Conservation (phyloP, 1,140 invertebrate species). For the Caenorhabditis elegans region DNA sequence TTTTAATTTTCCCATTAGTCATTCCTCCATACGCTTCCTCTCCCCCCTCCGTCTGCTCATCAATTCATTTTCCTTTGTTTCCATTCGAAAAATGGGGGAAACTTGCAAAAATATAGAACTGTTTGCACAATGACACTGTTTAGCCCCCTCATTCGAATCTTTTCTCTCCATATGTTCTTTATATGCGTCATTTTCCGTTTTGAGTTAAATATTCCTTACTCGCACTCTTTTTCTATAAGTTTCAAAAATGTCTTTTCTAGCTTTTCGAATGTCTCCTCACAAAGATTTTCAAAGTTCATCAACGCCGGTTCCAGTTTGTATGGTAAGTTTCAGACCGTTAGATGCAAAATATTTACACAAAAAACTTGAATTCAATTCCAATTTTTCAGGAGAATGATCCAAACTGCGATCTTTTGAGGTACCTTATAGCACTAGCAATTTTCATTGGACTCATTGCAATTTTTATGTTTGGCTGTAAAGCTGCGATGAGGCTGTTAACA, state of each 20-base stretch:
- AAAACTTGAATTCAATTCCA: too few relatives aligned
- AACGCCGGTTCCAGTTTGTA: background rate
- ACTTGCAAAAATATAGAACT: background rate
- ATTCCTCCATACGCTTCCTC: background rate
- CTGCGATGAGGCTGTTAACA: background rate
- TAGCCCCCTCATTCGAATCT: background rate
- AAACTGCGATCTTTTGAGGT: background rate
- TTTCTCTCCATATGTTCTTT: background rate
- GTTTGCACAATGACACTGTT: slow-evolving; percentile 1
- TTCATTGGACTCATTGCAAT: background rate
- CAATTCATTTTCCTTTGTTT: background rate
- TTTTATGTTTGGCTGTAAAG: background rate
- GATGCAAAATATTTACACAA: too few relatives aligned
- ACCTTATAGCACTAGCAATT: background rate
- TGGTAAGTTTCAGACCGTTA: background rate
- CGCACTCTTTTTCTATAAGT: background rate
- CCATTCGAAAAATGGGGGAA: background rate
- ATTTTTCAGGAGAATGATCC: background rate
- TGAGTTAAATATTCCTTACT: background rate
- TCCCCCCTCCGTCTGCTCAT: too few relatives aligned
- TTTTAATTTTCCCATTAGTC: background rate
- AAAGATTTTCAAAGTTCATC: background rate
- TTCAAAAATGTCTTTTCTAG: background rate
- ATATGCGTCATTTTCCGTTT: background rate
- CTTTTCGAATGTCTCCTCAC: background rate